These are phyloP conservation scores for Ennomos erosarius DNA, from an alignment of 2,888 invertebrate species.

Conservation along the genomic window DNA sequence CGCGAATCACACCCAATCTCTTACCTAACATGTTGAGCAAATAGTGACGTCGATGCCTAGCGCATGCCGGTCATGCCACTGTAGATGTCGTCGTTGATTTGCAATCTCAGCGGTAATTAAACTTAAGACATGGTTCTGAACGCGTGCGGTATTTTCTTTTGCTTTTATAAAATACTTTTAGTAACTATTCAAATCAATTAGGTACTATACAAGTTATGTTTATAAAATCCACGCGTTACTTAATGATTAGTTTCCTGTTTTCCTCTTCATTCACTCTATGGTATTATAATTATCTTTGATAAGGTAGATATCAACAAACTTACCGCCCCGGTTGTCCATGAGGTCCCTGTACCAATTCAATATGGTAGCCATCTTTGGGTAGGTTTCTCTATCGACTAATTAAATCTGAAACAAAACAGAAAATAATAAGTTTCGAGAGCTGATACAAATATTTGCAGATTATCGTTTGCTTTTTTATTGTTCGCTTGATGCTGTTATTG, in stretches of 20 bases:
- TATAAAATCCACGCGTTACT: too few species aligned
- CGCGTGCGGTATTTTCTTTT: background rate
- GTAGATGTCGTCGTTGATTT: slow-evolving; percentile 10
- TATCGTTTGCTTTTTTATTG: too few species aligned
- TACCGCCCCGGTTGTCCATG: slow-evolving; percentile 90
- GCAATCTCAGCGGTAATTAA: slow-evolving; percentile 19
- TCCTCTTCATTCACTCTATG: too few species aligned
- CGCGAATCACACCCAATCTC: slow-evolving; percentile 53
- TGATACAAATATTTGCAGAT: too few species aligned
- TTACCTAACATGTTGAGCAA: slow-evolving; percentile 66
- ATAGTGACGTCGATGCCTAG: slow-evolving; percentile 37
- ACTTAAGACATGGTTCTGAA: slow-evolving; percentile 3
- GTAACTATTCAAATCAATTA: too few species aligned
- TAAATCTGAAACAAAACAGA: slow-evolving; percentile 75
- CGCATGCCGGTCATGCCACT: slow-evolving; percentile 28
- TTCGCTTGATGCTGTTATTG: too few species aligned
- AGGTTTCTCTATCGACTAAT: slow-evolving; percentile 63
- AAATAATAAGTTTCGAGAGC: too few species aligned
- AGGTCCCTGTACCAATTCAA: slow-evolving; percentile 88
- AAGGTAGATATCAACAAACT: slow-evolving; percentile 55
- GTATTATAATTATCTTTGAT: too few species aligned
- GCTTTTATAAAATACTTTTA: background rate
- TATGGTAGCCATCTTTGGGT: slow-evolving; percentile 86
- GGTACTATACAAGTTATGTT: too few species aligned
- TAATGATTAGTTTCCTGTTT: too few species aligned